Evolutionary conservation across 1,140 invertebrate genomes (phyloP).

Genomic region (Wiebesia pumilae): DNA sequence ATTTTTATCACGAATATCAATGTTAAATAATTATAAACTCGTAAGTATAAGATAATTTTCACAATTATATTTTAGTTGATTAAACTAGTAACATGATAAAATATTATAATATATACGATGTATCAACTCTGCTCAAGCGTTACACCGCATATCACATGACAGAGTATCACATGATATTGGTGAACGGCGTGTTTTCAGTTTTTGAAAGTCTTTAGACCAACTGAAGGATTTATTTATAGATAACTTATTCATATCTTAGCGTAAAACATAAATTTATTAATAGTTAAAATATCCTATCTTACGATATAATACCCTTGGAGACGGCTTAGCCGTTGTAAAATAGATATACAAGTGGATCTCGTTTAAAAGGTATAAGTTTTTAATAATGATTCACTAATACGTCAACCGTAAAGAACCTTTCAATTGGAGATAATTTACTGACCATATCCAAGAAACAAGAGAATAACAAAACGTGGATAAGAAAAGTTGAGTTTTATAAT

Average conservation of each 20-base stretch:
- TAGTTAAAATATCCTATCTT: neutral
- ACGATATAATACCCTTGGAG: neutral
- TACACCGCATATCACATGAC: neutral
- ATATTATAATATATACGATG: neutral
- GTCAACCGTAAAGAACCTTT: neutral
- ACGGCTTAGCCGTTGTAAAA: neutral
- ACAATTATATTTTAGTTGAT: neutral
- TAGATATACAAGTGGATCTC: neutral
- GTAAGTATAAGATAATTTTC: neutral
- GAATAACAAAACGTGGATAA: neutral
- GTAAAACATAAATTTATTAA: neutral
- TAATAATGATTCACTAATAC: neutral
- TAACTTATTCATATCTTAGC: neutral
- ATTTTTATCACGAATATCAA: neutral
- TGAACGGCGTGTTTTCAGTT: neutral
- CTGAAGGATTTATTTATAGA: slow-evolving; percentile 1
- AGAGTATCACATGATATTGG: neutral
- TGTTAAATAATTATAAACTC: neutral
- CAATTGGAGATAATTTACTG: neutral
- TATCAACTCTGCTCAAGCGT: neutral
- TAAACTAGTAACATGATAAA: neutral
- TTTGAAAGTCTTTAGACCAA: neutral
- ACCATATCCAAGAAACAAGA: neutral
- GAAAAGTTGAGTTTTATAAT: neutral
- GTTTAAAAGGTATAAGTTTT: neutral